Evolutionary conservation across 1,140 invertebrate genomes (phyloP).

Genomic region (Drosophila equinoxialis): DNA sequence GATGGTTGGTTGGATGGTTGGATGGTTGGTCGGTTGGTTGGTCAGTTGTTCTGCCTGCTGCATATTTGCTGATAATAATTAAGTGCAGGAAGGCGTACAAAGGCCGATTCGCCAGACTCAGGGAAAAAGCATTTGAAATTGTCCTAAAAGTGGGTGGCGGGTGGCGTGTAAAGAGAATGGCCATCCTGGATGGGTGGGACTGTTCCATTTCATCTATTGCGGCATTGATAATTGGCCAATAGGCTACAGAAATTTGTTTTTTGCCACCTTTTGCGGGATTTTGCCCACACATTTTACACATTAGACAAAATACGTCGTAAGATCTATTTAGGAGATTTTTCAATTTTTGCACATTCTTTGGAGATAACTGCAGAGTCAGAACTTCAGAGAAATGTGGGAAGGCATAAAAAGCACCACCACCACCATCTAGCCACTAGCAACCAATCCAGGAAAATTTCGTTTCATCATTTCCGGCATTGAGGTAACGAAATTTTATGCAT

Average conservation of each 20-base stretch:
- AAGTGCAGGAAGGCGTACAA: constrained; percentile 78
- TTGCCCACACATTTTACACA: no score
- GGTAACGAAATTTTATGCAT: constrained; percentile 78
- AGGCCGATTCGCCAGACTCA: constrained; percentile 42
- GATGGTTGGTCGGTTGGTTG: constrained; percentile 10
- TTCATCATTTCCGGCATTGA: constrained; percentile 76
- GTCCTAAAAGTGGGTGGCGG: not conserved
- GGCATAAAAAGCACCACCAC: no score
- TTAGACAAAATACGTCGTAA: no score
- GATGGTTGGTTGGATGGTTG: not conserved
- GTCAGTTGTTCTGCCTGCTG: constrained; percentile 52
- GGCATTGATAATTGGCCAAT: constrained; percentile 75
- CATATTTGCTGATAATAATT: constrained; percentile 82
- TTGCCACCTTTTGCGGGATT: constrained; percentile 12
- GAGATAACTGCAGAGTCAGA: no score
- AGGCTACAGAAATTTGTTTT: constrained; percentile 18
- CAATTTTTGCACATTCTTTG: no score
- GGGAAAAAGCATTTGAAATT: not conserved
- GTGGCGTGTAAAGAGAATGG: not conserved
- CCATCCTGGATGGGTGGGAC: not conserved
- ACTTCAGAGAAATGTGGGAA: no score
- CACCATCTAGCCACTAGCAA: no score
- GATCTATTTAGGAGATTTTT: no score
- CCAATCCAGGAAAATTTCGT: constrained; percentile 54
- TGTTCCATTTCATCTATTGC: constrained; percentile 30